These are phyloP conservation scores for Willowsia nigromaculata DNA, from an alignment of 2,888 invertebrate genomes.

Conservation along the genomic window DNA sequence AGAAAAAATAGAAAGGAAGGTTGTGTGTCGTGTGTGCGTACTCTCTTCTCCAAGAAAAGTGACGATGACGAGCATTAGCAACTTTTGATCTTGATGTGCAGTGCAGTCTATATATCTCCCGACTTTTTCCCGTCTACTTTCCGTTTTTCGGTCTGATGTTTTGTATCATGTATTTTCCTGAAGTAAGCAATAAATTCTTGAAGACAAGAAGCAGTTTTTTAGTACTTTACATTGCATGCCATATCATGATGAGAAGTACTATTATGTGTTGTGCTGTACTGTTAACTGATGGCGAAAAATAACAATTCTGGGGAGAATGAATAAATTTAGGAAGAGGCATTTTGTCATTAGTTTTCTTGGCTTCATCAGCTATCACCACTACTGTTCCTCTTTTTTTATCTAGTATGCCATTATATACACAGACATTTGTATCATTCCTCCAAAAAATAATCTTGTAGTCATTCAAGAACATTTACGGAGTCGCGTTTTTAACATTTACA, in stretches of 20 bases:
- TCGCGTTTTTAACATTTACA: neutral
- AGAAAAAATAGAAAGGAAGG: neutral
- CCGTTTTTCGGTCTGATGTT: neutral
- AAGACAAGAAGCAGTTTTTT: slow-evolving; percentile 4
- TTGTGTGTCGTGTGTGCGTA: neutral
- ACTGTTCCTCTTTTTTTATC: neutral
- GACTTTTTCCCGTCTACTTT: neutral
- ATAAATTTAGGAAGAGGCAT: neutral
- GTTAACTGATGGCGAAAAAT: slow-evolving; percentile 13
- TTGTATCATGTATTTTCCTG: neutral
- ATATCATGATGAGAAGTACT: neutral
- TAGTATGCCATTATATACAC: neutral
- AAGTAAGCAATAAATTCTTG: slow-evolving; percentile 20
- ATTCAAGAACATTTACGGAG: neutral
- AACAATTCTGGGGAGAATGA: neutral
- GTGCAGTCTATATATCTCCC: neutral
- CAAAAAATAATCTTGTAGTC: neutral
- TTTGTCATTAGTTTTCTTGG: neutral
- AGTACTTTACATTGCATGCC: slow-evolving; percentile 29
- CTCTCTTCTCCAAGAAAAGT: neutral
- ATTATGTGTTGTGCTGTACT: neutral
- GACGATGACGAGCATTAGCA: slow-evolving; percentile 36
- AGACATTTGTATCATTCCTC: neutral
- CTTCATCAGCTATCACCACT: neutral
- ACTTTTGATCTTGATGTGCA: slow-evolving; percentile 31